phyloP scores from a whole-genome alignment of 2,113 vertebrate species.

The Calonectris borealis region DNA sequence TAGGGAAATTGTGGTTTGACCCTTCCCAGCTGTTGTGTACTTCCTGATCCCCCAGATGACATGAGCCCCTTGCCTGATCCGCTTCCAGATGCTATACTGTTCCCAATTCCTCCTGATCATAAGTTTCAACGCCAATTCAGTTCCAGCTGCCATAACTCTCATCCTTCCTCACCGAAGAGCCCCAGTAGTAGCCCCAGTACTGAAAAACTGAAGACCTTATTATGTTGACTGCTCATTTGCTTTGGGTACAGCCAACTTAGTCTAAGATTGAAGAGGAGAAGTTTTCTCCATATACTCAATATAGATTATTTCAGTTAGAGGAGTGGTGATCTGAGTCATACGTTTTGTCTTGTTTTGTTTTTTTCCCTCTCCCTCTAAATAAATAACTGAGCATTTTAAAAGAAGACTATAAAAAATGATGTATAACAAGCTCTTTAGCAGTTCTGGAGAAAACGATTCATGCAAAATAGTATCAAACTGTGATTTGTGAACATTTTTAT shows the following conservation, averaged over 20 bases:
- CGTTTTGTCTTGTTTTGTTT: neutral
- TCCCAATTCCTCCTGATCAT: constrained; percentile 46
- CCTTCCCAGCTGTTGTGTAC: constrained; percentile 63
- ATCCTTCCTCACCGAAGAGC: neutral
- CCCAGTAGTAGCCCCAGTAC: neutral
- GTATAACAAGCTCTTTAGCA: neutral
- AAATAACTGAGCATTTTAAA: neutral
- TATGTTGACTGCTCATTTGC: neutral
- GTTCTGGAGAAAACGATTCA: neutral
- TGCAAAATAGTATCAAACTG: neutral
- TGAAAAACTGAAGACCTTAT: neutral
- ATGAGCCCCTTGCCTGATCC: constrained; percentile 61
- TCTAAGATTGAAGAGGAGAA: neutral
- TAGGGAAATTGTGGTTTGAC: neutral
- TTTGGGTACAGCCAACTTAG: neutral
- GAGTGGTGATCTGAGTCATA: neutral
- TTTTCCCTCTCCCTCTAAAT: neutral
- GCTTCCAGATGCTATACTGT: constrained; percentile 57
- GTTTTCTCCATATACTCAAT: neutral
- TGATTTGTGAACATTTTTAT: neutral
- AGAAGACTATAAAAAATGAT: neutral
- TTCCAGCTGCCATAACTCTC: constrained; percentile 56
- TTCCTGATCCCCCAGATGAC: constrained; percentile 48
- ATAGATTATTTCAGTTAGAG: neutral
- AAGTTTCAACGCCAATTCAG: constrained; percentile 34